Base-by-base conservation (phyloP, 2,113 vertebrate species). In the Pterocles gutturalis region DNA sequence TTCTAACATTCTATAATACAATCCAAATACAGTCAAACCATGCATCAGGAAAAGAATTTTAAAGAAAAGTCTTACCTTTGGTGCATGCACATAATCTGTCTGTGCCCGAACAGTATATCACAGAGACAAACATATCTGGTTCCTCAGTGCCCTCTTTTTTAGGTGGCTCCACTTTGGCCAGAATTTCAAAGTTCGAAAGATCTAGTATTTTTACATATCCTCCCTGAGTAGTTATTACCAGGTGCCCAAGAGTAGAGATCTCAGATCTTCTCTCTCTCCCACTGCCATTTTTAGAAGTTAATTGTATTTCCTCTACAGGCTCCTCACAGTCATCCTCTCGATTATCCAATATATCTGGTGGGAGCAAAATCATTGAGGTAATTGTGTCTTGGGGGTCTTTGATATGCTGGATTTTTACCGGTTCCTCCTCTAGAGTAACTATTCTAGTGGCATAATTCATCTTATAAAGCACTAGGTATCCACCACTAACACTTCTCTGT, bases 11-110 rank as follows among this genome's bases (percentile, higher is more conserved):
- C 34, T 61, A 11, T 19, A 70, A 88, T 8, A 84, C 18, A 91
- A 65, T 49, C 16, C 53, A 89, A 89, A 84, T 13, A 61, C n/a
- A 61, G 26, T 46, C 33, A 91, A 79, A 84, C 33, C 25, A 76
- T 31, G 20, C 38, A 38, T 55, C 73, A 3, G 18, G 10, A 36
- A 67, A 21, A 19, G 19, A 8, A 9, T 33, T 51, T n/a, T 15
- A 12, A 88, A 62, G 22, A 61, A 9, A 81, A 11, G 38, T 90
- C 98, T 99, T 98, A 99, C 99, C 99, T 99, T 99, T 99, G 87
- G 99, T 99, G 98, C 99, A 99, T 7, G 99, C 99, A 98, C 99
- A 99, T 88, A 99, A 98, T 97, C 99, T 99, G 98, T 99, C 99
- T 33, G 99, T 99, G 97, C 99, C 99, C 53, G 99, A 99, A 98